phyloP scores from a whole-genome alignment of 2,113 vertebrate genomes.

The Grallaria varia region DNA sequence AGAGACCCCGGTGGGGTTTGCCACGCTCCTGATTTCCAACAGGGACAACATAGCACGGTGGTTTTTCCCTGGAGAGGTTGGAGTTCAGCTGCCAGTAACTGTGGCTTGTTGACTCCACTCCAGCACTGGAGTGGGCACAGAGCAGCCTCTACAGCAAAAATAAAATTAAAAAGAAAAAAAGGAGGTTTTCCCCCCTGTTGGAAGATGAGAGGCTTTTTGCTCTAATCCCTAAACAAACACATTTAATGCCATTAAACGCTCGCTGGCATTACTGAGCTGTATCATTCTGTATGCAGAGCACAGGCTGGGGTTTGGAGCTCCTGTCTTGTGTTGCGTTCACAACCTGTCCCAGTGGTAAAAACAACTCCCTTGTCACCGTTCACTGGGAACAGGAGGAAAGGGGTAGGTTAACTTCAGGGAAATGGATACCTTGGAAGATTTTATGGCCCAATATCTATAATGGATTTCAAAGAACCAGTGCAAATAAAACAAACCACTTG shows the following conservation, averaged over 20 bases:
- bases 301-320: not conserved
- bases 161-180: not conserved
- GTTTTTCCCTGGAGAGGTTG: not conserved
- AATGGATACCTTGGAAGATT: not conserved
- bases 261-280: not conserved
- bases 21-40: not conserved
- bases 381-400: not conserved
- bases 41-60: not conserved
- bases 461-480: not conserved
- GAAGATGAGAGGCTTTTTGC: slow-evolving; percentile 32
- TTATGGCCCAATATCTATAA: not conserved
- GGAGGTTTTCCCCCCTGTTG: not conserved
- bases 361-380: not conserved
- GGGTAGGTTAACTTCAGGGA: not conserved
- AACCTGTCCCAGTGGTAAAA: not conserved
- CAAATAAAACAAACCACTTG: not conserved
- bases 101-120: not conserved
- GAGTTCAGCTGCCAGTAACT: not conserved
- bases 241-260: slow-evolving; percentile 46
- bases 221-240: slow-evolving; percentile 38
- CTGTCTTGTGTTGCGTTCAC: not conserved
- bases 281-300: not conserved
- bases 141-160: not conserved
- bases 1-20: not conserved
- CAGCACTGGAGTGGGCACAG: too few relatives aligned